These are phyloP conservation scores for Dolichoris vasculosae DNA, from an alignment of 1,140 invertebrate genomes.

Conservation along the genomic window DNA sequence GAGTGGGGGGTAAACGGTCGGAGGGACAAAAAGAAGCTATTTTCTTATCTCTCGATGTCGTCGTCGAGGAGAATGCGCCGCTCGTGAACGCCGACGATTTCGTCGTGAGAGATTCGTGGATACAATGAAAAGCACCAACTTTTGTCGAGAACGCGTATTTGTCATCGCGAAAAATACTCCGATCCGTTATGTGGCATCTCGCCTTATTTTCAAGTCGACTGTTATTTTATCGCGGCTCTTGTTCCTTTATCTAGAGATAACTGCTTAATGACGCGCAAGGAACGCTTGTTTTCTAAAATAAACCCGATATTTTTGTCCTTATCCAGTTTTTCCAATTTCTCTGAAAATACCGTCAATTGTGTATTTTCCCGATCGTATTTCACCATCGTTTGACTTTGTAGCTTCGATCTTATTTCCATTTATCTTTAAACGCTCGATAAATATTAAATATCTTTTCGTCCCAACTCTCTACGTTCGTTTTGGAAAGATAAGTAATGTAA, in stretches of 20 bases:
- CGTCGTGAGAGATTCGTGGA: not conserved
- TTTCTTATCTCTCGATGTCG: not conserved
- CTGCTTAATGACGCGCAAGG: not conserved
- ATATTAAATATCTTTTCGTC: not conserved
- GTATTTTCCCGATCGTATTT: not conserved
- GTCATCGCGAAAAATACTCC: conserved; percentile 12
- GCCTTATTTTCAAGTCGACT: conserved; percentile 3
- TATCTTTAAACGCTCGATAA: not conserved
- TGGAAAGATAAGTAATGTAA: not conserved
- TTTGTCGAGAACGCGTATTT: not conserved
- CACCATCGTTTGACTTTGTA: not conserved
- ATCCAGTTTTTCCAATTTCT: not conserved
- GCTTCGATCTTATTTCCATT: not conserved
- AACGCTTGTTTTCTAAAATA: not conserved
- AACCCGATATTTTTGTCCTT: not conserved
- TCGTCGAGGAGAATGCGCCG: not conserved
- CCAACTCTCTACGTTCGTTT: not conserved
- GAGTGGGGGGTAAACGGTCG: not conserved
- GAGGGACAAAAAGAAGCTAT: not conserved
- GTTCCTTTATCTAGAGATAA: conserved; percentile 11
- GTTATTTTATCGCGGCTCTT: conserved; percentile 10
- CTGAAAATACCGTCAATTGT: not conserved
- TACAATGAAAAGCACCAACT: not conserved
- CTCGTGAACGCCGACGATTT: not conserved
- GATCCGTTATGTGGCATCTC: not conserved